Evolutionary conservation across 2,113 vertebrate genomes (phyloP).

Genomic region (Hydrochoerus hydrochaeris): DNA sequence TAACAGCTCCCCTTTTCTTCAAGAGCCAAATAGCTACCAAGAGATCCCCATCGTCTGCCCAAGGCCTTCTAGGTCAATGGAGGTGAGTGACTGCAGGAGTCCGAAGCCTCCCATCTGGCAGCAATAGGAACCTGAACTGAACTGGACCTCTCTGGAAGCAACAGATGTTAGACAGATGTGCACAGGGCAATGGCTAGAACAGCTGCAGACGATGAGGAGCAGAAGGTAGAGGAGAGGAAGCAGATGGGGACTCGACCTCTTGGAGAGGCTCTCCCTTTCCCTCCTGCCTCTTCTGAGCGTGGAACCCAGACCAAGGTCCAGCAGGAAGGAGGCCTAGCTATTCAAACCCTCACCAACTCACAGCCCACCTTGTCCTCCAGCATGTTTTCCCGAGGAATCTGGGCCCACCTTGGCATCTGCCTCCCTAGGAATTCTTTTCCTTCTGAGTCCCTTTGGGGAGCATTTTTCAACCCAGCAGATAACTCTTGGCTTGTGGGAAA

Average conservation of each 20-base stretch:
- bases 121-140: neutral
- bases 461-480: too few species aligned
- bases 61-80: too few species aligned
- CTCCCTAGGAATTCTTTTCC: neutral
- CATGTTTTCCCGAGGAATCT: neutral
- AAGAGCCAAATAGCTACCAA: neutral
- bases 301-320: neutral
- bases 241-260: neutral
- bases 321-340: neutral
- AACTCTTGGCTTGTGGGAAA: neutral
- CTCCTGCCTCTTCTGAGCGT: too few species aligned
- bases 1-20: too few species aligned
- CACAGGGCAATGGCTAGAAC: neutral
- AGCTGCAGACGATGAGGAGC: neutral
- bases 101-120: neutral
- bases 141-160: neutral
- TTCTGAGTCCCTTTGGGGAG: neutral
- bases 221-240: neutral
- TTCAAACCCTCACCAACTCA: accelerated
- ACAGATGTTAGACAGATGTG: neutral
- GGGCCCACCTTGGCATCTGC: neutral
- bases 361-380: neutral
- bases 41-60: neutral
- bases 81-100: neutral
- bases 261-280: neutral